Conservation (phyloP, 2,797 vertebrate genomes). For the Hypotaenidia okinawae region DNA sequence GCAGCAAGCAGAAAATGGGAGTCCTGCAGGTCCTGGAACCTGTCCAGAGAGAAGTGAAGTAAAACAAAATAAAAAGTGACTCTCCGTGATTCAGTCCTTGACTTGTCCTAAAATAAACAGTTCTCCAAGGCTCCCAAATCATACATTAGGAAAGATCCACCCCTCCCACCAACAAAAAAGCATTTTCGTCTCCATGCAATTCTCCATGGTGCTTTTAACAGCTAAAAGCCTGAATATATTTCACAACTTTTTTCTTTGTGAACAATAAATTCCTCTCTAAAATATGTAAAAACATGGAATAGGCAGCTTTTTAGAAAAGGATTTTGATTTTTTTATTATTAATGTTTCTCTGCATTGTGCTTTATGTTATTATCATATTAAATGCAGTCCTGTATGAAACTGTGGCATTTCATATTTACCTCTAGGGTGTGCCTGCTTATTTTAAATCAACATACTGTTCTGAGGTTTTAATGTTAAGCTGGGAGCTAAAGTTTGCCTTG, state of each 20-base stretch:
- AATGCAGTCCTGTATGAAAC: background rate
- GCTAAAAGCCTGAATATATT: background rate
- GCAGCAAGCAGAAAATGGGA: background rate
- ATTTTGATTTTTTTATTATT: background rate
- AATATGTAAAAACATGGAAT: background rate
- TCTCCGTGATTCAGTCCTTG: background rate
- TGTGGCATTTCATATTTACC: slow-evolving; percentile 11
- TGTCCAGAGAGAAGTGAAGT: background rate
- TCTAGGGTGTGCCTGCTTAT: slow-evolving; percentile 7
- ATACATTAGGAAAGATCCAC: background rate
- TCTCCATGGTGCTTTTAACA: background rate
- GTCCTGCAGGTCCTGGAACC: background rate
- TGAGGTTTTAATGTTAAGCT: background rate
- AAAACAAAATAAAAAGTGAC: background rate
- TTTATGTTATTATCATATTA: background rate
- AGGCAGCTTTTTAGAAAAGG: background rate
- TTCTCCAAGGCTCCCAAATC: background rate
- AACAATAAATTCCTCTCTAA: background rate
- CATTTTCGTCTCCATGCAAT: background rate
- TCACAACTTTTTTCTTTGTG: background rate
- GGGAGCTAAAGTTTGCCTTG: slow-evolving; percentile 9
- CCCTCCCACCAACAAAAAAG: rapidly evolving
- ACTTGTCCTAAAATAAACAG: slow-evolving; percentile 6
- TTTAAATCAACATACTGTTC: slow-evolving; percentile 3
- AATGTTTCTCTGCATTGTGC: background rate